These are phyloP conservation scores for Myotis myotis DNA, from an alignment of 2,797 vertebrate genomes.

Conservation along the genomic window DNA sequence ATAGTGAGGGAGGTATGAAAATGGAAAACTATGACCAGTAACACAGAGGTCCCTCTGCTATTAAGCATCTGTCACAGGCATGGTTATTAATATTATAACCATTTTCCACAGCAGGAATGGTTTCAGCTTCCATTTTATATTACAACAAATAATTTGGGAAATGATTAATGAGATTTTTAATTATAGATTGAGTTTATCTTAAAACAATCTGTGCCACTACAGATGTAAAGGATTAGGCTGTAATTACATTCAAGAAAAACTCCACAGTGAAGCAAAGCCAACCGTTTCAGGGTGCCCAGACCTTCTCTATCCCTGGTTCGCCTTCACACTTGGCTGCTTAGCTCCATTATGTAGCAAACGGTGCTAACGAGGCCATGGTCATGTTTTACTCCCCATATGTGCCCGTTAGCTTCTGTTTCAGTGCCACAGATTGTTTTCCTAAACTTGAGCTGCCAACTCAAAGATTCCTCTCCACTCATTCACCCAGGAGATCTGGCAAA, in stretches of 20 bases:
- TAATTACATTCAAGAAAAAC: constrained; percentile 60
- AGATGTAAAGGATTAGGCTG: constrained; percentile 59
- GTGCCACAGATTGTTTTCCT: constrained; percentile 15
- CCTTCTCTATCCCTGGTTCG: background rate
- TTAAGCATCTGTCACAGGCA: constrained; percentile 29
- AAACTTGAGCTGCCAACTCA: constrained; percentile 19
- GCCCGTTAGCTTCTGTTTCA: constrained; percentile 29
- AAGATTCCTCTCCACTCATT: background rate
- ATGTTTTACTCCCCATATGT: background rate
- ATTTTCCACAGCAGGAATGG: constrained; percentile 43
- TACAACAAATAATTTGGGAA: constrained; percentile 69
- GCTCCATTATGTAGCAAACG: background rate
- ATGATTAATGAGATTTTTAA: constrained; percentile 76
- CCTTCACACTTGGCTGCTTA: constrained; percentile 61
- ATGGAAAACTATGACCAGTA: constrained; percentile 28
- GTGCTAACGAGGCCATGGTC: constrained; percentile 35
- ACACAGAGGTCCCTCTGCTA: constrained; percentile 12
- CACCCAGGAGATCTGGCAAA: background rate
- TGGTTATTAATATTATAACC: constrained; percentile 34
- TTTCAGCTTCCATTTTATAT: constrained; percentile 56
- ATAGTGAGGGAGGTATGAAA: background rate
- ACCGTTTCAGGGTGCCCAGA: background rate
- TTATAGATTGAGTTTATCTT: constrained; percentile 67
- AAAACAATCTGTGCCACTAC: constrained; percentile 62
- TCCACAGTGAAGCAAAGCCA: constrained; percentile 1